Evolutionary conservation across 2,888 invertebrate genomes (phyloP), one percentile per base, ranked within the genome.

Genomic region (Cryptops parisi): DNA sequence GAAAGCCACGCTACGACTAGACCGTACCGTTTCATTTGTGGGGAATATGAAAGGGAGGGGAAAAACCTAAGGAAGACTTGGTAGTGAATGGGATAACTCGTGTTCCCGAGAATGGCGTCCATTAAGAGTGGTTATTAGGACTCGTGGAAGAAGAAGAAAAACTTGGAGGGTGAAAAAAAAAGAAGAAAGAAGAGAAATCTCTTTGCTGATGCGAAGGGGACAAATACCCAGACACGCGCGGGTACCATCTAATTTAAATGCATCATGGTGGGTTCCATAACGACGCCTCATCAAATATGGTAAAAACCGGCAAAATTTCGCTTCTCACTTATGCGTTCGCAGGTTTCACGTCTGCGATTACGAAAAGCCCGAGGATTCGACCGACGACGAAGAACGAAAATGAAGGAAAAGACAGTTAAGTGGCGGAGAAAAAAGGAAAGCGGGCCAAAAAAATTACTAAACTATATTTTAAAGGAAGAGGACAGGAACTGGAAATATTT

Each of bases 241-340:
- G 6, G 9, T 33, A 33, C 33, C 47, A 27, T 47, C 47, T 47
- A 25, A 47, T 47, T 47, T 47, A 27, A 47, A 47, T 47, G 47
- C 47, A 47, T 47, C 47, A 47, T 25, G 27, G 21, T 27, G 27
- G n/a, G 47, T 27, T 26, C 26, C 47, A 24, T 26, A 47, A 47
- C 47, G 47, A 47, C 47, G 47, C 27, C 27, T 47, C 47, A 47
- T 47, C 47, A 25, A 47, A 47, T 47, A 47, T 47, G 47, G 47
- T 26, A 47, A 47, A 47, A 33, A 33, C 33, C 33, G 33, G 6
- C 33, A 33, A 33, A 33, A 33, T 33, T 33, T 33, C 33, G 33
- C 33, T 15, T 15, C 9, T 6, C 33, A 33, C 33, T 33, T 33
- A 33, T 9, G 33, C 33, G 33, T 33, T 33, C 33, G 33, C 33